Base-by-base conservation (phyloP, 2,888 invertebrate species). In the Netelia fuscicornis region DNA sequence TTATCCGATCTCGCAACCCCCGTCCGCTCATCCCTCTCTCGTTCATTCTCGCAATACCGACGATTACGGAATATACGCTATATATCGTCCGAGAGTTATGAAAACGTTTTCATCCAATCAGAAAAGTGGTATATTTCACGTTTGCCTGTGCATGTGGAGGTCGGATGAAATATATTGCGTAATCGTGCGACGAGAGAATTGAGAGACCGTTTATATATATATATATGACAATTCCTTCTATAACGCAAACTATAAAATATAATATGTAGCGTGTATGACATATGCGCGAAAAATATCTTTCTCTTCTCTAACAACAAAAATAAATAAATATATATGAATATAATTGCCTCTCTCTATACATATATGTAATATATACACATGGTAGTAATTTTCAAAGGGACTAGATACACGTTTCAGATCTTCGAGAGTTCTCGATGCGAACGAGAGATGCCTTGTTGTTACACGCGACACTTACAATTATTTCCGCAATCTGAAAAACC, bases 401-500 rank as follows among this genome's bases (percentile, higher is more conserved):
- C 64, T 37, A 20, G 70, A 71, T 67, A 30, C 62, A 64, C 56
- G 84, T 71, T 85, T 81, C 78, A 78, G 68, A 85, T 85, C 71
- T 82, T 60, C 74, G 68, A 68, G n/a, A 56, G 56, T 20, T 1
- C 20, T 20, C n/a, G 56, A 56, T 17, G 56, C 13, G 56, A n/a
- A 17, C 56, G 56, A 56, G 56, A n/a, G 56, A n/a, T 5, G 44
- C 60, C 23, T 23, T 25, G n/a, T 20, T 54, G 48, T 17, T 52
- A 25, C 17, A 11, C 48, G 54, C 54, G 64, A 71, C 65, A 65
- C 60, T 65, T 75, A 79, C 85, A 82, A 85, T 85, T 79, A 85
- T 85, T 85, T 85, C 85, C 82, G 85, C 79, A 82, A 85, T 85
- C 79, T 75, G 82, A 75, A 82, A 79, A 81, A 82, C 20, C 82